Percentiles rank a stretch among this genome's conserved stretches.
These are phyloP conservation scores for Rattus rattus DNA, from an alignment of 2,113 vertebrate species.

Conservation along the genomic window DNA sequence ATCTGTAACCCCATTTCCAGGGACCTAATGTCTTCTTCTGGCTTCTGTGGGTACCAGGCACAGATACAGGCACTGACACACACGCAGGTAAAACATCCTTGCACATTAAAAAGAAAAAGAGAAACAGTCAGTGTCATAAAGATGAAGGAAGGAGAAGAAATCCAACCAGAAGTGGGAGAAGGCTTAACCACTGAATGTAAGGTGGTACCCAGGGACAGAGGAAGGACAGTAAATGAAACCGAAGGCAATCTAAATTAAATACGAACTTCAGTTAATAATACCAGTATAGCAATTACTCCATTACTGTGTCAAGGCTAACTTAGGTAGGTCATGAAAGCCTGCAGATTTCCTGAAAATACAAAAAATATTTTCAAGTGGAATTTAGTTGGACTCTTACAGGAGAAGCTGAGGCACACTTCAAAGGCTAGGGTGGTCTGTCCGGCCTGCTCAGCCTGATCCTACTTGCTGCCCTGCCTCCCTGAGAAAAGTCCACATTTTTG, in stretches of 20 bases:
- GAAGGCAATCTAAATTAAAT: neutral
- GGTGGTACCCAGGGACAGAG: neutral
- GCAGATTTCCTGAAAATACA: neutral
- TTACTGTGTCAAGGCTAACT: neutral
- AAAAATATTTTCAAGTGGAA: conserved; percentile 29
- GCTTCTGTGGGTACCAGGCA: neutral
- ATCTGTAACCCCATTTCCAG: too few relatives aligned
- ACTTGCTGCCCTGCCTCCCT: neutral
- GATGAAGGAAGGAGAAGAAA: neutral
- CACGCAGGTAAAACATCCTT: neutral
- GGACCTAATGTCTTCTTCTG: neutral
- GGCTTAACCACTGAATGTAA: neutral
- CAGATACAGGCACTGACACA: neutral
- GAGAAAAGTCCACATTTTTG: conserved; percentile 13
- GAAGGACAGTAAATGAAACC: neutral
- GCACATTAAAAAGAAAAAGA: neutral
- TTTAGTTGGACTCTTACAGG: neutral
- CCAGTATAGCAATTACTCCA: neutral
- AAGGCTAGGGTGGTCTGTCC: fast-evolving
- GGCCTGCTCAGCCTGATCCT: neutral
- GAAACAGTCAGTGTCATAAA: neutral
- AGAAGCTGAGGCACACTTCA: neutral
- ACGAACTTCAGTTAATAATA: neutral
- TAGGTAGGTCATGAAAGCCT: too few relatives aligned
- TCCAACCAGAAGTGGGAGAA: neutral